Conservation (phyloP, 2,113 vertebrate species). For the Hyperopisus bebe region DNA sequence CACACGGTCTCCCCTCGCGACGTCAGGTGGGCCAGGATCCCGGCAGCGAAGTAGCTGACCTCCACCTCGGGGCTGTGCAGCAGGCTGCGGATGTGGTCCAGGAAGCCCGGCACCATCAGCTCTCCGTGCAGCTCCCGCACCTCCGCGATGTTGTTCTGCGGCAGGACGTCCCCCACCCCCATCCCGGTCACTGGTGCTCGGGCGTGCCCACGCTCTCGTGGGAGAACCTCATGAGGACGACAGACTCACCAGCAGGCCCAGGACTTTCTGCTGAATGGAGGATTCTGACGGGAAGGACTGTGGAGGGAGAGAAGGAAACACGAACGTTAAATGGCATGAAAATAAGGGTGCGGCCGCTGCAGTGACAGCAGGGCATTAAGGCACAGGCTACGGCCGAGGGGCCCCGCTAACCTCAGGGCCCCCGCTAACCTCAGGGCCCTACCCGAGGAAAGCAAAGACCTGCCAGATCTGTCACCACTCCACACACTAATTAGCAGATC, state of each 20-base stretch:
- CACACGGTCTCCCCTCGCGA: constrained; percentile 89
- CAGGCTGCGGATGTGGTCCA: constrained; percentile 88
- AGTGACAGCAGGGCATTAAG: neutral
- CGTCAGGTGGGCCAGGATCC: constrained; percentile 92
- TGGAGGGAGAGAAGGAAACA: neutral
- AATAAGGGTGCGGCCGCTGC: neutral
- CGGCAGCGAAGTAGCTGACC: constrained; percentile 96
- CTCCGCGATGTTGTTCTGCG: constrained; percentile 95
- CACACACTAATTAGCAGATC: neutral
- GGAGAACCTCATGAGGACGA: neutral
- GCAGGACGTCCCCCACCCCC: neutral
- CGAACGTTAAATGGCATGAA: neutral
- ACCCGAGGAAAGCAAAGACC: neutral
- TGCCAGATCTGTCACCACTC: neutral
- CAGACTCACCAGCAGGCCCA: constrained; percentile 88
- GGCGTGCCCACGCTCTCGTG: neutral
- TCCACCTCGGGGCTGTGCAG: constrained; percentile 92
- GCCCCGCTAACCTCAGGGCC: no score
- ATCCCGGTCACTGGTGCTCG: neutral
- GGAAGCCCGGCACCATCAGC: constrained; percentile 91
- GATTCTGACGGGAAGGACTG: constrained; percentile 95
- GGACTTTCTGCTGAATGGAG: constrained; percentile 96
- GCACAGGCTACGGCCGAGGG: neutral
- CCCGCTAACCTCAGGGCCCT: neutral
- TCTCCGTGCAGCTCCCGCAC: constrained; percentile 90